Percentiles rank a stretch among this genome's conserved stretches.
Conservation (phyloP, 2,888 invertebrate species). For the Pediacus dermestoides region DNA sequence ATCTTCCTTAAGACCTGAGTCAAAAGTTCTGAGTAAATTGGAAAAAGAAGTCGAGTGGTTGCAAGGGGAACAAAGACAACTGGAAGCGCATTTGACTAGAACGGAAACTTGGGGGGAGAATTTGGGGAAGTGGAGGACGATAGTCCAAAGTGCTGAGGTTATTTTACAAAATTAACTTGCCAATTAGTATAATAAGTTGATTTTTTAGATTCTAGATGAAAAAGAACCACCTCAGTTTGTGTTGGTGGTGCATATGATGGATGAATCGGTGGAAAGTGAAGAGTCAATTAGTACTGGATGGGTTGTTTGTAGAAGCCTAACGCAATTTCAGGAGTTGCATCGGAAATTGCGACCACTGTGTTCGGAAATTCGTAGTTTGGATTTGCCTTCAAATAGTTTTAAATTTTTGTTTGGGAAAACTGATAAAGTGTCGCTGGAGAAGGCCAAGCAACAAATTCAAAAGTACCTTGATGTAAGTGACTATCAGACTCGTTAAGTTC, state of each 20-base stretch:
- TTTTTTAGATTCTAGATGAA: constrained; percentile 47
- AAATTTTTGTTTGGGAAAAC: constrained; percentile 81
- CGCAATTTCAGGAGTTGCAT: constrained; percentile 73
- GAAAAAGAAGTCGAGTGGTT: constrained; percentile 82
- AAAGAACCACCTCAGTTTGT: constrained; percentile 66
- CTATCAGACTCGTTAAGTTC: no score
- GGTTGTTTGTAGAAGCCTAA: constrained; percentile 62
- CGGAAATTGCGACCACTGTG: constrained; percentile 79
- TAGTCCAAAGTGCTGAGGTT: constrained; percentile 80
- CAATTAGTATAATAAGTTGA: constrained; percentile 11
- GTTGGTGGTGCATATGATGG: constrained; percentile 76
- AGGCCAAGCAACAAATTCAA: constrained; percentile 78
- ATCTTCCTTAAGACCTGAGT: constrained; percentile 79
- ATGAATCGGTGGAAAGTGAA: constrained; percentile 54
- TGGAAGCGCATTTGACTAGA: constrained; percentile 79
- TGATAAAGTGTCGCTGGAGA: constrained; percentile 75
- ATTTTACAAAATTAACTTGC: constrained; percentile 3
- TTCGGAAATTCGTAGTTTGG: constrained; percentile 74
- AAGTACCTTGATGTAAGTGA: constrained; percentile 76
- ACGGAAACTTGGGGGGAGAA: constrained; percentile 91
- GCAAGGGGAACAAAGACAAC: constrained; percentile 72
- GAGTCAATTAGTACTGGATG: constrained; percentile 62
- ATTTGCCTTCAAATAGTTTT: constrained; percentile 76
- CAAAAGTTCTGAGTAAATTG: constrained; percentile 72
- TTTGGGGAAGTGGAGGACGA: constrained; percentile 82